Evolutionary conservation across 2,113 vertebrate genomes (phyloP), one percentile per base, ranked within the genome.

Genomic region (Erythrocebus patas): DNA sequence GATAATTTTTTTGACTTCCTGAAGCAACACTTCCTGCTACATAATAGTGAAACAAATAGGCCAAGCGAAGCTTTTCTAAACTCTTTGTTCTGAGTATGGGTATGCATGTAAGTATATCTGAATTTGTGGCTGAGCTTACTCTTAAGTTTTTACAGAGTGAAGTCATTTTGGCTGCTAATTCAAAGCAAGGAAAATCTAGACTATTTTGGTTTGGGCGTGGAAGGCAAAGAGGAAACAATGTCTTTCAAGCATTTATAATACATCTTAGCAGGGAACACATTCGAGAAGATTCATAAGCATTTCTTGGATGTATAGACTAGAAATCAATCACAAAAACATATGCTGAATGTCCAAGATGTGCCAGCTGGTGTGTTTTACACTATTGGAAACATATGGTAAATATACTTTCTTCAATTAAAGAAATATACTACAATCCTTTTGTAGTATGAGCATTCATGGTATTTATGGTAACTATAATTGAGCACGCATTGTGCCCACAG

Each of bases 321-420:
- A 91, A 96, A 79, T 86, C 70, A 92, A 89, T 96, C 72, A 85
- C 52, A 92, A 91, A 88, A 95, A 48, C 85, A 96, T 90, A 89
- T 80, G 70, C 50, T 84, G 8, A 87, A 52, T 89, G 52, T 66
- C 68, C 38, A 81, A 70, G 12, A 68, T 91, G 32, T 90, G 83
- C 89, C 92, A 96, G 79, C 16, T 40, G 1, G 17, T 64, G 7
- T 89, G 14, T 64, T 89, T 75, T 85, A 85, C 20, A 61, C 68
- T 93, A 96, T 93, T 87, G n/a, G 43, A 95, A 96, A 96, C 98
- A 96, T 82, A 96, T 93, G 90, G 70, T 22, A 87, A 86, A 93
- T 25, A 55, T 82, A 35, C 18, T 93, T 50, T 48, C 52, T 92
- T 96, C 80, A 40, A 22, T 91, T 73, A 27, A 84, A 89, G 64